These are phyloP conservation scores for Hirudinaria manillensis DNA, from an alignment of 2,888 invertebrate genomes.

Conservation along the genomic window DNA sequence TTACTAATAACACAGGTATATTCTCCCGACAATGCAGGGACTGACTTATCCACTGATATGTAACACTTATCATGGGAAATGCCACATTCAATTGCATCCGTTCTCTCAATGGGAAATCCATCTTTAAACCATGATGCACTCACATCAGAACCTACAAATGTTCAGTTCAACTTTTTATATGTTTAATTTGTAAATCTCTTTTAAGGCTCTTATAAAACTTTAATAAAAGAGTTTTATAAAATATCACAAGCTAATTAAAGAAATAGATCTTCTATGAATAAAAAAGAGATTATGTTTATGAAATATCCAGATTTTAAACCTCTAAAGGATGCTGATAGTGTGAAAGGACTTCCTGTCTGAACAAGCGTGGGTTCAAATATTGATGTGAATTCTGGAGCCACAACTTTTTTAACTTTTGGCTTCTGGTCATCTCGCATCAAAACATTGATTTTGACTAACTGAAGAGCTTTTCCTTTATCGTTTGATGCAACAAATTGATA, in stretches of 20 bases:
- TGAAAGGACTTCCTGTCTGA: slow-evolving; percentile 30
- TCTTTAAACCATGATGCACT: slow-evolving; percentile 40
- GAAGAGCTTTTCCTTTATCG: slow-evolving; percentile 40
- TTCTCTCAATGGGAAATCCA: slow-evolving; percentile 38
- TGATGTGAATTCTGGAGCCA: slow-evolving; percentile 34
- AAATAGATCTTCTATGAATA: neutral
- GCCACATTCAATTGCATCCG: slow-evolving; percentile 31
- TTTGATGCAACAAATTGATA: slow-evolving; percentile 46
- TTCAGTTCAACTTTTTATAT: neutral
- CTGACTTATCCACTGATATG: slow-evolving; percentile 30
- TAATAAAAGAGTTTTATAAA: neutral
- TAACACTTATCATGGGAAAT: slow-evolving; percentile 31
- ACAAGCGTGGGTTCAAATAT: slow-evolving; percentile 30
- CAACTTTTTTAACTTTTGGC: neutral
- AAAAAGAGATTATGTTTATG: neutral
- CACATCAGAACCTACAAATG: slow-evolving; percentile 35
- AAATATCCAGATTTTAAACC: slow-evolving; percentile 16
- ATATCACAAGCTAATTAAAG: neutral
- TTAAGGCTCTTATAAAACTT: neutral
- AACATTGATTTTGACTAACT: slow-evolving; percentile 42
- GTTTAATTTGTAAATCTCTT: neutral
- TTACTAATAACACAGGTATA: slow-evolving; percentile 40
- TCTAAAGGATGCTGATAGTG: slow-evolving; percentile 28
- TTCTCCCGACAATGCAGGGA: slow-evolving; percentile 35
- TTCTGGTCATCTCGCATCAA: neutral